Evolutionary conservation across 1,140 invertebrate species (phyloP), one percentile per base, ranked within the genome.

Genomic region (Lordiphosa mommai): DNA sequence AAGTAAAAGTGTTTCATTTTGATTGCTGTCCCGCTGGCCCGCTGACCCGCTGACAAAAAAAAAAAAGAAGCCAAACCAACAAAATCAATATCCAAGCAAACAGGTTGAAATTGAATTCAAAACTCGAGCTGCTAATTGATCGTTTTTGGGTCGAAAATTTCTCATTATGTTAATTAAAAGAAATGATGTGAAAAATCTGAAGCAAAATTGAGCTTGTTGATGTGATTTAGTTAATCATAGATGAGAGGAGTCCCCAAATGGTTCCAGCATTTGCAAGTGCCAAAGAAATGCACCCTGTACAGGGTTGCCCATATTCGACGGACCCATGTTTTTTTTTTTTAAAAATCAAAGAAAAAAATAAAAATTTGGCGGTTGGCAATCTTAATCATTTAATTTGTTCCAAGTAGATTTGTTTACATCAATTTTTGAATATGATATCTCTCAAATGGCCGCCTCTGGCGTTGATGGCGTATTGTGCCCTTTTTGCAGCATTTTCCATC

Each of bases 1-100:
- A 67, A 72, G 69, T 72, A 72, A 72, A 73, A 73, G 70, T 73
- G 50, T 73, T 66, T 73, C 55, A 51, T 71, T 61, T 52, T 59
- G 38, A 56, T 71, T 36, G 55, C 37, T 23, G 30, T 56, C 38
- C 52, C 30, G 23, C 16, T 43, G 12, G 30, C 37, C 13, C 9
- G 14, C 46, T 33, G 16, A 36, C 44, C 30, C 44, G 23, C 44
- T 47, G 23, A 47, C 44, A 33, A 13, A 38, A 33, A 43, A 9
- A n/a, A 41, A 41, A n/a, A 20, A 9, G 4, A 17, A n/a, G 7
- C n/a, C 10, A 16, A n/a, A 12, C 14, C 6, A 10, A 6, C 17
- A 23, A 23, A 23, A 23, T 6, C 20, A 23, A 23, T 23, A 23
- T 2, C 20, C 6, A 23, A 6, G 20, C 20, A 23, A 23, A 23